These are phyloP conservation scores for Zhengitettix transpicula DNA, from an alignment of 2,888 invertebrate genomes.

Conservation along the genomic window DNA sequence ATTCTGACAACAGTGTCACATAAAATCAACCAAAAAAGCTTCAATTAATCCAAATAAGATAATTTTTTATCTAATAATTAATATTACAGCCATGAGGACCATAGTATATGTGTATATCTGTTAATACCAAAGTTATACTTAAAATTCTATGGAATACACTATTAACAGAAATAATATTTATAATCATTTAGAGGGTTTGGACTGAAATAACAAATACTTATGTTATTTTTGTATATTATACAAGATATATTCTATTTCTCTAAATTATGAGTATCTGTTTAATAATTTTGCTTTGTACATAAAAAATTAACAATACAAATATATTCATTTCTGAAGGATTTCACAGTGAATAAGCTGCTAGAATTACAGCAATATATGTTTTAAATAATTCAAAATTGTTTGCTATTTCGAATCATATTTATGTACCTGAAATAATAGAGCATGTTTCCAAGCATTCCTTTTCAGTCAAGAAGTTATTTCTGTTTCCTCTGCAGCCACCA, in stretches of 20 bases:
- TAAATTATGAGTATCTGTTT: neutral
- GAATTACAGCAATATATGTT: neutral
- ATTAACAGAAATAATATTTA: neutral
- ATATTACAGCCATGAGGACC: too few relatives aligned
- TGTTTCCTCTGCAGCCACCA: constrained; percentile 78
- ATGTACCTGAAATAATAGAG: constrained; percentile 38
- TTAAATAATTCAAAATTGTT: neutral
- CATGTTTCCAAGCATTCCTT: constrained; percentile 63
- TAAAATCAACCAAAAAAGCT: neutral
- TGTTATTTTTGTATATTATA: neutral
- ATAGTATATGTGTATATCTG: too few relatives aligned
- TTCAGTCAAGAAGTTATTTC: constrained; percentile 74
- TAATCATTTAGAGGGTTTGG: neutral
- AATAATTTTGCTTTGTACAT: neutral
- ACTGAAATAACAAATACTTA: neutral
- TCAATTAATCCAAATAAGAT: too few relatives aligned
- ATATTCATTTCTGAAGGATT: too few relatives aligned
- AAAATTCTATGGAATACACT: neutral
- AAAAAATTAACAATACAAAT: too few relatives aligned
- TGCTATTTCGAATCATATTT: too few relatives aligned
- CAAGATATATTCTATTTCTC: neutral
- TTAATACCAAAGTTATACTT: neutral
- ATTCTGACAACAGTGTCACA: neutral
- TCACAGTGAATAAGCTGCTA: too few relatives aligned
- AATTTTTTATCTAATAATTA: too few relatives aligned